Conservation (phyloP, 2,113 vertebrate species). For the Chamaea fasciata region DNA sequence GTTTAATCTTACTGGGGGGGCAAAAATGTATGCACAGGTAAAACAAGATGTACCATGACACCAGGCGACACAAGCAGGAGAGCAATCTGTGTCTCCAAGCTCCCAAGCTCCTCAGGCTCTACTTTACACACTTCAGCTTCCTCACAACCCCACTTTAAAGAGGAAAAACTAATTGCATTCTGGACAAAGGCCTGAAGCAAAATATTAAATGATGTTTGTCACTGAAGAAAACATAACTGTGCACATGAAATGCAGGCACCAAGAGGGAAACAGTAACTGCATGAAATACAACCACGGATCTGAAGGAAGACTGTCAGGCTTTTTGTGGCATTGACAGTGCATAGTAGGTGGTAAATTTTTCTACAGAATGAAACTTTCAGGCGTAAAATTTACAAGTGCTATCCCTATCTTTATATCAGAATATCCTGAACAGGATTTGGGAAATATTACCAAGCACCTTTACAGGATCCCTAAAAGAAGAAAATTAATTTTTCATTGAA, state of each 20-base stretch:
- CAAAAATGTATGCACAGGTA: background rate
- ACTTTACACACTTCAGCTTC: background rate
- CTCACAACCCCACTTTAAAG: background rate
- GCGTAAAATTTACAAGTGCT: background rate
- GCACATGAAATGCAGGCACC: background rate
- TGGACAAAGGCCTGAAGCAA: background rate
- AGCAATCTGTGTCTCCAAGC: background rate
- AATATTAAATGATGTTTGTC: background rate
- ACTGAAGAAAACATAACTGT: background rate
- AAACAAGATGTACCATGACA: background rate
- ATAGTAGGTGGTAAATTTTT: background rate
- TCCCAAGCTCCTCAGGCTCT: background rate
- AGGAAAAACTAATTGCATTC: background rate
- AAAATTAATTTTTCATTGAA: background rate
- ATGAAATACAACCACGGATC: rapidly evolving
- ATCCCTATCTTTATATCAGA: background rate
- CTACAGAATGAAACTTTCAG: background rate
- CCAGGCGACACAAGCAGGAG: background rate
- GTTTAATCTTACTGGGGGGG: background rate
- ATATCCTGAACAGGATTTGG: background rate
- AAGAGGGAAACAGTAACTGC: background rate
- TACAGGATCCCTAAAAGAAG: background rate
- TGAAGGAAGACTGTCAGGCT: background rate
- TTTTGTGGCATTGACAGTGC: background rate
- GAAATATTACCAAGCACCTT: background rate